These are phyloP conservation scores for Atherinosoma microstoma DNA, from an alignment of 2,797 vertebrate species.

Conservation along the genomic window DNA sequence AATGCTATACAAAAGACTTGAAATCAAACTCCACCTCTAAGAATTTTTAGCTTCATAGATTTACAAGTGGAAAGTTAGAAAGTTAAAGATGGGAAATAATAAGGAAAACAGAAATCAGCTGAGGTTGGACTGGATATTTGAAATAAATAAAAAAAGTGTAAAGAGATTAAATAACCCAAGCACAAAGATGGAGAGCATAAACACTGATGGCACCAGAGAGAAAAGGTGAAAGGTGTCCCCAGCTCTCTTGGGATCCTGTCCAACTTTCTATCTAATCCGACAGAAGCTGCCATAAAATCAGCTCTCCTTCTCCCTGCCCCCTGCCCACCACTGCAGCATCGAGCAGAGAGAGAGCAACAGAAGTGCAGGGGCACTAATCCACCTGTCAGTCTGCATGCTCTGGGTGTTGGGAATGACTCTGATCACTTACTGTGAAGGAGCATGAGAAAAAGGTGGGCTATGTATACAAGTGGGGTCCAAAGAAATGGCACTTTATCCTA, in stretches of 20 bases:
- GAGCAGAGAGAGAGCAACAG: slow-evolving; percentile 59
- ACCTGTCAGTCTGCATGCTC: slow-evolving; percentile 56
- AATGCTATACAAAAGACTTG: background rate
- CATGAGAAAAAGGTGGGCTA: slow-evolving; percentile 44
- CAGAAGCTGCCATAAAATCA: slow-evolving; percentile 77
- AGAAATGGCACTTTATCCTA: slow-evolving; percentile 25
- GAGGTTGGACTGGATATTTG: background rate
- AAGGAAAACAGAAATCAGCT: background rate
- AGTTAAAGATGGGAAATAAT: background rate
- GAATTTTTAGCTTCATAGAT: background rate
- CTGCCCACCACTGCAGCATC: slow-evolving; percentile 56
- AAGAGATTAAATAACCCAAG: background rate
- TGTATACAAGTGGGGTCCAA: slow-evolving; percentile 31
- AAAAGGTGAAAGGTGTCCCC: slow-evolving; percentile 62
- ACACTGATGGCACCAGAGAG: slow-evolving; percentile 29
- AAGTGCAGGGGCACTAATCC: slow-evolving; percentile 62
- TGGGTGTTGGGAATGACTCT: slow-evolving; percentile 63
- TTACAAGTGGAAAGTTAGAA: background rate
- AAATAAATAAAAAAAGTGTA: background rate
- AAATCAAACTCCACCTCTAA: background rate
- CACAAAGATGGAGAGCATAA: slow-evolving; percentile 24
- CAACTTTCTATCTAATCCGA: slow-evolving; percentile 70
- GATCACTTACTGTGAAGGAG: slow-evolving; percentile 61
- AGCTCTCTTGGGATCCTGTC: slow-evolving; percentile 53
- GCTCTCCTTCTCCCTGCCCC: slow-evolving; percentile 60